phyloP scores from a whole-genome alignment of 2,888 invertebrate species.

The Sarcophaga caerulescens region DNA sequence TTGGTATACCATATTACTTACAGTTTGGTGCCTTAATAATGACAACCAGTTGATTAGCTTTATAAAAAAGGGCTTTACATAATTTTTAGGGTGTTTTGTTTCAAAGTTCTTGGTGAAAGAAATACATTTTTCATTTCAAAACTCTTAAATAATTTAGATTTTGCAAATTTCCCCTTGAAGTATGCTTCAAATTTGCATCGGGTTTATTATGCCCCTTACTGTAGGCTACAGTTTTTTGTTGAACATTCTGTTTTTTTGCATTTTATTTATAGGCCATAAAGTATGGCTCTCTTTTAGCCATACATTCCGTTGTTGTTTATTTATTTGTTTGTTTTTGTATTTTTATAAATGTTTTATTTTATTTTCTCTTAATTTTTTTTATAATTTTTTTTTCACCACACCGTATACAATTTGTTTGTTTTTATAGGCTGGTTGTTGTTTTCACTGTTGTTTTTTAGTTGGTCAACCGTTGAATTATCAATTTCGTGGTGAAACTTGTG shows the following conservation, averaged over 20 bases:
- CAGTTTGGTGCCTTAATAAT: no score
- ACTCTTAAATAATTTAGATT: background rate
- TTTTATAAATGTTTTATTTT: constrained; percentile 63
- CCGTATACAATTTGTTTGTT: constrained; percentile 57
- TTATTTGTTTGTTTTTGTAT: constrained; percentile 59
- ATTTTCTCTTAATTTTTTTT: constrained; percentile 70
- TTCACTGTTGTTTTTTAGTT: constrained; percentile 69
- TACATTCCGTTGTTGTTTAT: constrained; percentile 55
- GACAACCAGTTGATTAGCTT: no score
- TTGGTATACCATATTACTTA: no score
- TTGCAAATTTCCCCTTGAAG: background rate
- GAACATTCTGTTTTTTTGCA: background rate
- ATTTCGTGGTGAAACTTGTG: constrained; percentile 80
- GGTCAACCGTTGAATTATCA: constrained; percentile 80
- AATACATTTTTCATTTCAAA: no score
- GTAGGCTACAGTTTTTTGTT: background rate
- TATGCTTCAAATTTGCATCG: background rate
- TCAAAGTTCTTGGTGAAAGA: no score
- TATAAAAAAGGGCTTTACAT: no score
- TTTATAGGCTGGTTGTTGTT: constrained; percentile 65
- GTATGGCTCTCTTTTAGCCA: constrained; percentile 47
- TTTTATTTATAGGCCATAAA: constrained; percentile 31
- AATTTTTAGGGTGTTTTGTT: no score
- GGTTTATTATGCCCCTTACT: background rate
- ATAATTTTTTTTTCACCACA: constrained; percentile 49